phyloP scores from a whole-genome alignment of 2,797 vertebrate genomes.

The Glossophaga mutica region DNA sequence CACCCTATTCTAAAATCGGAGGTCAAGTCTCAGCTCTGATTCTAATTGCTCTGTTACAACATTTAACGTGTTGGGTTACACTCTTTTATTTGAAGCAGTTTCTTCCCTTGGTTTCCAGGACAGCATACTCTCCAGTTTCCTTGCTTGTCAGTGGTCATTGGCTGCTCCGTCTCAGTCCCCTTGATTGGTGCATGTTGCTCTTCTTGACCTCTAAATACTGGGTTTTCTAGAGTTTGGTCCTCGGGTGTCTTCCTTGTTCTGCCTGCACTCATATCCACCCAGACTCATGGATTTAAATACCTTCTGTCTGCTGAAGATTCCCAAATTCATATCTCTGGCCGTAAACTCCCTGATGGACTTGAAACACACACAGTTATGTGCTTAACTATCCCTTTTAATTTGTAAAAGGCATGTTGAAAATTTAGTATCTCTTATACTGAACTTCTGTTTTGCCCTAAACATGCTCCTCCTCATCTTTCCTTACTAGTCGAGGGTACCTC shows the following conservation, averaged over 20 bases:
- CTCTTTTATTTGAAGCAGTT: not conserved
- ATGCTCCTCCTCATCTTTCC: not conserved
- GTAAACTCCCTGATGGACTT: not conserved
- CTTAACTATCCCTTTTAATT: slow-evolving; percentile 22
- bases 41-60: not conserved
- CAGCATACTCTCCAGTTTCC: not conserved
- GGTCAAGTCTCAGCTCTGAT: not conserved
- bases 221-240: not conserved
- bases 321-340: not conserved
- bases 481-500: not conserved
- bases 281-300: not conserved
- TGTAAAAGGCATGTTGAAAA: slow-evolving; percentile 15
- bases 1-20: not conserved
- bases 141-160: not conserved
- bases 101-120: not conserved
- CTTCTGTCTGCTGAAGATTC: not conserved
- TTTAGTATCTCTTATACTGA: not conserved
- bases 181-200: not conserved
- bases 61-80: not conserved
- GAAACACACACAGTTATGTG: not conserved
- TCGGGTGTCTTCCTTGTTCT: not conserved
- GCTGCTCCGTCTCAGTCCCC: not conserved
- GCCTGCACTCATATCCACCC: not conserved
- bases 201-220: not conserved
- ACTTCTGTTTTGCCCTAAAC: not conserved